Conservation (phyloP, 2,888 invertebrate species). For the Peribatodes rhomboidaria region DNA sequence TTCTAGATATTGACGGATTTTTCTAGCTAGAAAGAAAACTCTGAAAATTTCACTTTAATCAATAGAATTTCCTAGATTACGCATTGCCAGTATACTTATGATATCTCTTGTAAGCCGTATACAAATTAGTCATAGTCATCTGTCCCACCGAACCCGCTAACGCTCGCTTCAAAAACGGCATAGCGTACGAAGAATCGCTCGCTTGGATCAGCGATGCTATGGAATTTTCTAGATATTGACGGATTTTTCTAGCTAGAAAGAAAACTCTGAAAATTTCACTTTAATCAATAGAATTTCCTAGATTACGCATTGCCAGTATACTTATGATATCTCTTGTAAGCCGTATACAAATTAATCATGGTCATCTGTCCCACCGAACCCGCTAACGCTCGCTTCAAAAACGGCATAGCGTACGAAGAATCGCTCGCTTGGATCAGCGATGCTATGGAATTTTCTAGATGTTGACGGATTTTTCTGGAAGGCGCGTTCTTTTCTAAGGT, state of each 20-base stretch:
- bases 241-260: constrained; percentile 15
- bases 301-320: constrained; percentile 76
- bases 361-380: constrained; percentile 74
- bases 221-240: constrained; percentile 75
- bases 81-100: constrained; percentile 82
- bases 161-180: constrained; percentile 76
- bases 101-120: constrained; percentile 78
- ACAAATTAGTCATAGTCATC: constrained; percentile 74
- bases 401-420: constrained; percentile 72
- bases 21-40: background rate
- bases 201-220: constrained; percentile 72
- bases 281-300: background rate
- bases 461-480: constrained; percentile 68
- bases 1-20: too few relatives aligned
- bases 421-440: constrained; percentile 74
- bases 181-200: constrained; percentile 70
- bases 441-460: constrained; percentile 75
- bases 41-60: background rate
- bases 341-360: constrained; percentile 73
- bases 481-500: constrained; percentile 70
- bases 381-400: constrained; percentile 72
- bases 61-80: constrained; percentile 49
- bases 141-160: constrained; percentile 72
- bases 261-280: background rate
- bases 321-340: constrained; percentile 82